Percentiles rank a stretch among this genome's conserved stretches.
Conservation (phyloP, 2,888 invertebrate genomes). For the Pseudococcus longispinus region DNA sequence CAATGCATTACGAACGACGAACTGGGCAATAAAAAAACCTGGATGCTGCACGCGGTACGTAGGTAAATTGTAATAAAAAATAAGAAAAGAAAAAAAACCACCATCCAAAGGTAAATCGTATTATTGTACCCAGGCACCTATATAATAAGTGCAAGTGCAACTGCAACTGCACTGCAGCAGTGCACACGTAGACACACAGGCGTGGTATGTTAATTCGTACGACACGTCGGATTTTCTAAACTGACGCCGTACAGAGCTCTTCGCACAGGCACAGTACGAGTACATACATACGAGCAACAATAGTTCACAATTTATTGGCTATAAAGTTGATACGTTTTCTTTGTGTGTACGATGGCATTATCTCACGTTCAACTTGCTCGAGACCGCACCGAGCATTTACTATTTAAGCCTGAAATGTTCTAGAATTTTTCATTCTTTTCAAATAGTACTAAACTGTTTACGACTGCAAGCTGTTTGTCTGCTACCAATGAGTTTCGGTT, state of each 20-base stretch:
- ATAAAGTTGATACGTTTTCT: slow-evolving; percentile 53
- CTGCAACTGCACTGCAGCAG: neutral
- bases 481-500: slow-evolving; percentile 36
- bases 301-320: slow-evolving; percentile 53
- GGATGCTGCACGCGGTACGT: neutral
- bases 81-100: neutral
- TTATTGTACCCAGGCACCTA: neutral
- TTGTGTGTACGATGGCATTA: slow-evolving; percentile 32
- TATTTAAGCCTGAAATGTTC: neutral
- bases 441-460: neutral
- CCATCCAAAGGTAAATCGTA: neutral
- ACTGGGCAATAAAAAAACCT: neutral
- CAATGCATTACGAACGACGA: neutral
- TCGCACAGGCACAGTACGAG: too few species aligned
- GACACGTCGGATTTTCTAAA: slow-evolving; percentile 43
- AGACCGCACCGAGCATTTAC: neutral
- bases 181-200: neutral
- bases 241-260: slow-evolving; percentile 16
- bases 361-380: slow-evolving; percentile 30
- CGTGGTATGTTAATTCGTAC: slow-evolving; percentile 54
- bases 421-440: slow-evolving; percentile 49
- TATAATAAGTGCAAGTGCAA: neutral
- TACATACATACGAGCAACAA: neutral
- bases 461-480: slow-evolving; percentile 2
- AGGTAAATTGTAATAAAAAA: slow-evolving; percentile 13